Percentiles rank a stretch among this genome's conserved stretches.
These are phyloP conservation scores for Aramus guarauna DNA, from an alignment of 2,113 vertebrate genomes.

Conservation along the genomic window DNA sequence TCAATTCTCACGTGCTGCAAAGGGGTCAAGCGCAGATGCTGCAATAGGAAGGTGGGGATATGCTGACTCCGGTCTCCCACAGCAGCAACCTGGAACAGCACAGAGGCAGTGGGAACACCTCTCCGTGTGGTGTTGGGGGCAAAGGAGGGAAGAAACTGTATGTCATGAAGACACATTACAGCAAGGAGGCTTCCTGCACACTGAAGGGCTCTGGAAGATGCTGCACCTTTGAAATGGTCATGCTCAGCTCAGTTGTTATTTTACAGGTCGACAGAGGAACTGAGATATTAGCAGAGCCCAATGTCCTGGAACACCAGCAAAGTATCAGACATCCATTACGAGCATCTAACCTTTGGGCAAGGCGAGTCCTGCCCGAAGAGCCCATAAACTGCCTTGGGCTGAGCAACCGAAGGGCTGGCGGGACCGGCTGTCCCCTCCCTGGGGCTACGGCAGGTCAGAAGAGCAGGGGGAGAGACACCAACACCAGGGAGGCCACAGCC, in stretches of 20 bases:
- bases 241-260: background rate
- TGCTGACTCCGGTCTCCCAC: background rate
- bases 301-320: background rate
- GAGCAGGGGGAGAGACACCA: background rate
- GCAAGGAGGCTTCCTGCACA: background rate
- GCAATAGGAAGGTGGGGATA: background rate
- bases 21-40: background rate
- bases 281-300: background rate
- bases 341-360: background rate
- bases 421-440: too few relatives aligned
- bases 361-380: fast-evolving
- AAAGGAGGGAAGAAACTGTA: background rate
- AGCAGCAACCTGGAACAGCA: background rate
- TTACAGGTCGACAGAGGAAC: background rate
- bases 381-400: background rate
- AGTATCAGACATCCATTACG: background rate
- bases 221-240: background rate
- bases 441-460: background rate
- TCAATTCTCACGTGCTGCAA: background rate
- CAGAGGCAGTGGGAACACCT: background rate
- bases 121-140: fast-evolving
- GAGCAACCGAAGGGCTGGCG: background rate
- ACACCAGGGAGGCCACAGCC: background rate
- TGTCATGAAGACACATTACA: background rate
- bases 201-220: background rate